These are phyloP conservation scores for Tamandua tetradactyla DNA, from an alignment of 2,797 vertebrate genomes.

Conservation along the genomic window DNA sequence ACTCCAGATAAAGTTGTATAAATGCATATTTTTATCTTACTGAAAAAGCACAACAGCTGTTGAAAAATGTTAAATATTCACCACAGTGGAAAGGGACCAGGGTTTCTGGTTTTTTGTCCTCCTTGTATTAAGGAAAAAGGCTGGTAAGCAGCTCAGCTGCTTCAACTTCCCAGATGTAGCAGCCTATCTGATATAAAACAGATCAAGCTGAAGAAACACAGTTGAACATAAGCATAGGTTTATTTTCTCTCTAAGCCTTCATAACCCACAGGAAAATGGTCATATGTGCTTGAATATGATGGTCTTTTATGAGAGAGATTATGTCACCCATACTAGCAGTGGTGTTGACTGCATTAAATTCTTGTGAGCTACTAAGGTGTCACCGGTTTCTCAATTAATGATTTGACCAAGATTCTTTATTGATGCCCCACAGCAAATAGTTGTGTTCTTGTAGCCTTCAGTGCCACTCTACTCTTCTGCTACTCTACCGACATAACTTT, in stretches of 20 bases:
- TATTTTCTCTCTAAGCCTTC: background rate
- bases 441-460: background rate
- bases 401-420: background rate
- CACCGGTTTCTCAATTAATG: background rate
- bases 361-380: background rate
- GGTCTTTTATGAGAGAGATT: background rate
- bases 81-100: background rate
- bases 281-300: background rate
- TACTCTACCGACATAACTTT: background rate
- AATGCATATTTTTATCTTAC: constrained; percentile 8
- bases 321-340: background rate
- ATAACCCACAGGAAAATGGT: background rate
- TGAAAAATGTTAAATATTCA: background rate
- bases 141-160: background rate
- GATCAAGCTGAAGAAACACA: background rate
- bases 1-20: background rate
- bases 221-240: background rate
- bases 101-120: background rate
- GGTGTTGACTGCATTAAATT: background rate
- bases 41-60: background rate
- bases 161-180: background rate
- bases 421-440: background rate
- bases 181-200: background rate
- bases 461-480: background rate
- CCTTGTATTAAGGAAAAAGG: background rate